Percentiles rank a stretch among this genome's conserved stretches.
phyloP scores from a whole-genome alignment of 92 coral and sea anemone genomes.

The Micromussa lordhowensis region DNA sequence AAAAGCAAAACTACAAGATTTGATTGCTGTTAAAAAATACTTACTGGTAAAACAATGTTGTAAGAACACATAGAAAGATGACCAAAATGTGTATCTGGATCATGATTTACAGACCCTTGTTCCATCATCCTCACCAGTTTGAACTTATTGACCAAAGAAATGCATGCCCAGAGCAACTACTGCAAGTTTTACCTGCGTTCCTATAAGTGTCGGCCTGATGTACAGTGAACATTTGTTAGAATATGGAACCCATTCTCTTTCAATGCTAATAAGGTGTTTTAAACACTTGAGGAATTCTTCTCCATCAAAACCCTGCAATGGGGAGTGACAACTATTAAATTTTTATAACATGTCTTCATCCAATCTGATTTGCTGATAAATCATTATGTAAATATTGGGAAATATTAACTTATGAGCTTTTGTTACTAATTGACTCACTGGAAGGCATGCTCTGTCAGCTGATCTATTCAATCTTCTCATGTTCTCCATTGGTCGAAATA shows the following conservation, averaged over 20 bases:
- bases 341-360: too few relatives aligned
- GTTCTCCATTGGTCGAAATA: constrained; percentile 95
- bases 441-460: constrained; percentile 83
- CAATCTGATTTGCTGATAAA: neutral
- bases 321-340: neutral
- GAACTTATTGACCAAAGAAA: neutral
- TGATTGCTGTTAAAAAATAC: too few relatives aligned
- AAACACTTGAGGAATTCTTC: constrained; percentile 83
- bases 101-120: neutral
- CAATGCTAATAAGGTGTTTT: constrained; percentile 78
- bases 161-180: neutral
- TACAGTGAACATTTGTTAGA: constrained; percentile 92
- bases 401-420: too few relatives aligned
- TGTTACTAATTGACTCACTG: constrained; percentile 63
- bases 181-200: constrained; percentile 67
- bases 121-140: neutral
- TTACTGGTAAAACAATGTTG: too few relatives aligned
- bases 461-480: constrained; percentile 88
- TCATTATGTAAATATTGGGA: neutral
- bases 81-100: too few relatives aligned
- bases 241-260: constrained; percentile 96
- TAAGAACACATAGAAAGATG: too few relatives aligned
- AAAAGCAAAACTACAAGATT: too few relatives aligned
- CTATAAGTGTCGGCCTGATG: constrained; percentile 89
- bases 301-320: constrained; percentile 79